Evolutionary conservation across 1,140 invertebrate species (phyloP).

Genomic region (Apis mellifera): Amel_HAv3.1 CM009931.2:12099001-12099500

Average conservation of each 20-base stretch:
- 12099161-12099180: background rate
- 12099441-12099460: slow-evolving; percentile 60
- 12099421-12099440: slow-evolving; percentile 53
- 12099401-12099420: slow-evolving; percentile 55
- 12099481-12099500: slow-evolving; percentile 55
- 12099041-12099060: no score
- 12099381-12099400: slow-evolving; percentile 52
- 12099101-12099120: no score
- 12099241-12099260: slow-evolving; percentile 37
- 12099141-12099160: no score
- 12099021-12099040: no score
- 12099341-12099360: slow-evolving; percentile 23
- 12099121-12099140: no score
- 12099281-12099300: slow-evolving; percentile 56
- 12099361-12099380: slow-evolving; percentile 50
- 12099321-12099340: slow-evolving; percentile 29
- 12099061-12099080: no score
- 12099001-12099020: no score
- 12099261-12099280: slow-evolving; percentile 53
- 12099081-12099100: no score
- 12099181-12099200: background rate
- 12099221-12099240: background rate
- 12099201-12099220: background rate
- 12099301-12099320: slow-evolving; percentile 27
- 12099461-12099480: slow-evolving; percentile 40